Evolutionary conservation across 2,888 invertebrate species (phyloP).

Genomic region (Hedychridium roseum): DNA sequence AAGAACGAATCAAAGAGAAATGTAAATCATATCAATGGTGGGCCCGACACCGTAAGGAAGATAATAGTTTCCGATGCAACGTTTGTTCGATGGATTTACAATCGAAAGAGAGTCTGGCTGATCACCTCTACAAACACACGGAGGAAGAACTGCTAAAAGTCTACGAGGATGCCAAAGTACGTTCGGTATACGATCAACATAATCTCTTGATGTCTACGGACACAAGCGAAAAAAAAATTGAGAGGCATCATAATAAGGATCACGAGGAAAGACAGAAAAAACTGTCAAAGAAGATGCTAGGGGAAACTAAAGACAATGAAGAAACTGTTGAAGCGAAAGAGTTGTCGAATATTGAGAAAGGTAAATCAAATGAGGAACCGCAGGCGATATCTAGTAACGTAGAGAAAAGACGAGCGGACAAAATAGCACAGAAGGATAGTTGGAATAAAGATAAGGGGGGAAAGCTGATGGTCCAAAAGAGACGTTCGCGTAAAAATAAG

Average conservation of each 20-base stretch:
- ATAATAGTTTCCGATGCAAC: constrained; percentile 32
- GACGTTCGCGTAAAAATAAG: no score
- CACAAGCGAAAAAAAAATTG: background rate
- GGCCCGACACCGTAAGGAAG: background rate
- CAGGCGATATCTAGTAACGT: no score
- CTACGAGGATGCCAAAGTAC: constrained; percentile 24
- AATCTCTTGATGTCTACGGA: background rate
- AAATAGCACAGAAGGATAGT: no score
- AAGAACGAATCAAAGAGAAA: background rate
- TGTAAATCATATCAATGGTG: background rate
- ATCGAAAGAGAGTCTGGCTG: constrained; percentile 34
- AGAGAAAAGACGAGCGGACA: no score
- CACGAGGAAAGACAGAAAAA: background rate
- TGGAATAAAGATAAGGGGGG: no score
- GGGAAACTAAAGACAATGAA: background rate
- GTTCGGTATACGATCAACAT: background rate
- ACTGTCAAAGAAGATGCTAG: background rate
- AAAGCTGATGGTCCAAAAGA: no score
- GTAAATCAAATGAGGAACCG: no score
- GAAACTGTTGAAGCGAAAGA: background rate
- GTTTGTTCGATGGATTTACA: constrained; percentile 42
- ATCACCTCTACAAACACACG: constrained; percentile 49
- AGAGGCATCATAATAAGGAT: constrained; percentile 9
- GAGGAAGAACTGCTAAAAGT: constrained; percentile 43
- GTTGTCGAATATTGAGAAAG: background rate